Base-by-base conservation (phyloP, 1,140 invertebrate species). In the Eurosta solidaginis region DNA sequence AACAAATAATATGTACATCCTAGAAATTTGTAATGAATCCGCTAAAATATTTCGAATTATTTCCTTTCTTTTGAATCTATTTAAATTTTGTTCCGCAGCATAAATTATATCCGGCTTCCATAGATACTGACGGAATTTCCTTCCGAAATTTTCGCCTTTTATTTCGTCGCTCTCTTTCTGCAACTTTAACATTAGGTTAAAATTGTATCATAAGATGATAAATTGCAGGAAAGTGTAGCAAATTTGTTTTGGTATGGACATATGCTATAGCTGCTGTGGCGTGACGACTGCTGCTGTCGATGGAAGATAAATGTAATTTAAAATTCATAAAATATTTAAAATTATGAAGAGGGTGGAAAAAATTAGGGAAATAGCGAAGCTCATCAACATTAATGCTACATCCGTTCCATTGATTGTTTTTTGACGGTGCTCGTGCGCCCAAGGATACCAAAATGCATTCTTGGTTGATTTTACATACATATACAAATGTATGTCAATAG, bases 311-410 rank as follows among this genome's bases (percentile, higher is more conserved):
- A 68, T 68, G 59, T n/a, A 68, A 68, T 68, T 68, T 68, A 68
- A 68, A 68, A 68, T 68, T 68, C 36, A 42, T 68, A 68, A 63
- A 68, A 68, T 68, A 68, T 68, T 68, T n/a, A n/a, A 68, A 40
- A 68, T 40, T 68, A 36, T 42, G n/a, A 59, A 42, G 59, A 68
- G 59, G 59, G 59, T 68, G 33, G 9, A n/a, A n/a, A 68, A 68
- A 68, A 20, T 6, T 12, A 40, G 14, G n/a, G 27, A 52, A 68
- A n/a, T n/a, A n/a, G n/a, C n/a, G n/a, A n/a, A n/a, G n/a, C n/a
- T n/a, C n/a, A n/a, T n/a, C n/a, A n/a, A n/a, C n/a, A n/a, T n/a
- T n/a, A n/a, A n/a, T n/a, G n/a, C n/a, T n/a, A n/a, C n/a, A n/a
- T n/a, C n/a, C n/a, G n/a, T n/a, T n/a, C n/a, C n/a, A n/a, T n/a